Evolutionary conservation across 2,113 vertebrate species (phyloP), one percentile per base, ranked within the genome.

Genomic region (Psilopogon haemacephalus): DNA sequence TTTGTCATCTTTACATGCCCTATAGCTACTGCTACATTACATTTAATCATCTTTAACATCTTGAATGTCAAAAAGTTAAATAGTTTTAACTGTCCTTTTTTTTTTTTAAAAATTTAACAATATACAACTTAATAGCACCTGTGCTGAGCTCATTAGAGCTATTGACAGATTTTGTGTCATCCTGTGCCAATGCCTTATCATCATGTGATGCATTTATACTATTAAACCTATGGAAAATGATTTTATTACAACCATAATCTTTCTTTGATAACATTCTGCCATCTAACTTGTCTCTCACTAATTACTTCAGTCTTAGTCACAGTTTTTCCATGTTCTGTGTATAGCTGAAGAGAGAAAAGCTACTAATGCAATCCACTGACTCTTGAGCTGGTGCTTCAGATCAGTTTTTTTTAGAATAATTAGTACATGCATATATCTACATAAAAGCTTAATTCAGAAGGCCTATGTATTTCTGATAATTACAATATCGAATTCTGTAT

Each of bases 51-150:
- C 72, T 90, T 94, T 84, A 95, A 84, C 81, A 95, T 86, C 89
- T 88, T 93, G 89, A 95, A 94, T 92, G 96, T 96, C 91, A 91
- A 95, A 93, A 96, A 95, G 93, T 93, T 96, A 96, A 96, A 94
- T 88, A 91, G 89, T 94, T 95, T 94, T 95, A 94, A 87, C 89
- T 87, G 44, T 80, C 27, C 56, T 80, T 86, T 52, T 95, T 95
- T 95, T 93, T 30, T 95, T 95, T 95, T 93, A 26, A 60, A 52
- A 60, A 52, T 91, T 89, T 60, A 87, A 90, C 73, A 82, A 93
- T 91, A 88, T 89, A 74, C 91, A 97, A 94, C 71, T 88, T 89
- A 95, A 78, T 70, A 92, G 84, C 26, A 62, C 63, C 64, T 71
- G 30, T 88, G 44, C 64, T 71, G 74, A 91, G 59, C 71, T 93